Evolutionary conservation across 2,888 invertebrate genomes (phyloP), one percentile per base, ranked within the genome.

Genomic region (Achlya flavicornis): DNA sequence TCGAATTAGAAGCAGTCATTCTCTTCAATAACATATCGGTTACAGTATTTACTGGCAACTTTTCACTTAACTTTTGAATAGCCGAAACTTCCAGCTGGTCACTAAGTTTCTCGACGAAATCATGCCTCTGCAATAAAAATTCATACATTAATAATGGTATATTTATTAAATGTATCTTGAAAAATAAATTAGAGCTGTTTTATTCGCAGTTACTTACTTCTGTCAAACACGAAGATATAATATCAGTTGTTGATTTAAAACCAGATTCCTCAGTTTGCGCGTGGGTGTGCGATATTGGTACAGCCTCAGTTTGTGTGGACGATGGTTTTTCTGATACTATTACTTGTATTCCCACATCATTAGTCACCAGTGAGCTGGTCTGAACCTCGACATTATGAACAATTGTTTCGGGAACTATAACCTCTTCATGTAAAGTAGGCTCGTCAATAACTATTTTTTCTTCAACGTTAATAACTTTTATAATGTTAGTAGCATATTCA

Each of bases 241-340:
- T 71, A 63, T 87, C 85, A 14, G 75, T 72, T 19, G 90, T 89
- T 4, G 89, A 79, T 72, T 81, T 82, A 61, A 65, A 73, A 16
- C 87, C 90, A 3, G 88, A 82, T 66, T 90, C 86, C 38, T 82
- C 68, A 26, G 91, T 90, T 72, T 92, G 91, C 19, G 74, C 70
- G 58, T 67, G 62, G 35, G 63, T 68, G 68, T 84, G 71, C 46
- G 58, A 53, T 19, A 66, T 78, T 8, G 61, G 43, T 4, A 75
- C 67, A 26, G 41, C 41, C 11, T 81, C 77, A 8, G 81, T 85
- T 66, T 80, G 76, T 6, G 79, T 72, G 43, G 64, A 65, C 12
- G n/a, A 70, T 62, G 12, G 68, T 65, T 16, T 71, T 65, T 14
- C 73, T 57, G 19, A 73, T 66, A 58, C 57, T 57, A 35, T 70